Evolutionary conservation across 2,113 vertebrate species (phyloP), one percentile per base, ranked within the genome.

Genomic region (Ameiurus melas): DNA sequence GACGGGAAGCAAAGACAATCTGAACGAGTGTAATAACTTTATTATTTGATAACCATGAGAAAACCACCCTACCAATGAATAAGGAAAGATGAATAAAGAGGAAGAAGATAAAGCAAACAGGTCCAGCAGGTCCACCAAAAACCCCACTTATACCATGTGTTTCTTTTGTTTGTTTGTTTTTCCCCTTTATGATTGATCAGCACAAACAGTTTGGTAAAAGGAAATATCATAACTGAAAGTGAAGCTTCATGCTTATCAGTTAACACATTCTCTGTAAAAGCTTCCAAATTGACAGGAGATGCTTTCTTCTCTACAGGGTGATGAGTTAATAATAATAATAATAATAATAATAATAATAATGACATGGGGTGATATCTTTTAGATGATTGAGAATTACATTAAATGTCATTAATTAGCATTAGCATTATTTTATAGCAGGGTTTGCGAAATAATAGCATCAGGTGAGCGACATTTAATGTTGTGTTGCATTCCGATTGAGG

Each of bases 131-230:
- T 86, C 30, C 17, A 57, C 53, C 53, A 55, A 14, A 13, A 55
- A 55, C 1, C 1, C 47, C 47, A 51, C 1, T 51, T 51, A 51
- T 51, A 8, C 47, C 1, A 9, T 51, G 47, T 17, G n/a, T 33
- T 70, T 58, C 73, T 71, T 57, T 27, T 43, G 75, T 75, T 85
- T 20, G 84, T 70, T 85, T 85, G 43, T 43, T 58, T 51, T 36
- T 60, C 14, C 13, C 0, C 20, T 64, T 25, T 62, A 39, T 47
- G 9, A 53, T 51, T 33, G 20, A 68, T 17, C 36, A 53, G 36
- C 0, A 81, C 7, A n/a, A 68, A 55, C 43, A 57, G 30, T 20
- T 70, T 70, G 43, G 9, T 58, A 53, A 82, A 71, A 60, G 64
- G 25, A 57, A 58, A 39, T 70, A 36, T 68, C 16, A 43, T 87